These are phyloP conservation scores for Chelonus insularis DNA, from an alignment of 1,140 invertebrate genomes.

Conservation along the genomic window DNA sequence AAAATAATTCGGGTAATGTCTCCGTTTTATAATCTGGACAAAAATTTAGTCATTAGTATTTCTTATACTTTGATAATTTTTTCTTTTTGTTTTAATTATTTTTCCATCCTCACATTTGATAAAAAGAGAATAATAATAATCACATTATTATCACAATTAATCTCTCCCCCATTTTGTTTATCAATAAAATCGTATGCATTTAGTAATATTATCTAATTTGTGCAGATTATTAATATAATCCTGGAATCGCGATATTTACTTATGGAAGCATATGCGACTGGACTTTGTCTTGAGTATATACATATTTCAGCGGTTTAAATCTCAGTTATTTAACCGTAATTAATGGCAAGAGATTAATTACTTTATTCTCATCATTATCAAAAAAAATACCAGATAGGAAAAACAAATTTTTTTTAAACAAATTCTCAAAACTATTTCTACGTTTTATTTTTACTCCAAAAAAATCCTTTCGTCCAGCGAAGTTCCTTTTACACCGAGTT, in stretches of 20 bases:
- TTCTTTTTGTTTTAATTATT: no score
- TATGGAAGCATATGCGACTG: slow-evolving; percentile 23
- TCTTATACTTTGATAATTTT: no score
- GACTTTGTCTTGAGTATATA: not conserved
- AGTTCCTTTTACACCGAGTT: slow-evolving; percentile 21
- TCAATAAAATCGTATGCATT: no score
- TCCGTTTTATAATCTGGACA: not conserved
- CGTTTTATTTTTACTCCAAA: no score
- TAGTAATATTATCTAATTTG: slow-evolving; percentile 14
- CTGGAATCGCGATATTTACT: slow-evolving; percentile 9
- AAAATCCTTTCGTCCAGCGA: slow-evolving; percentile 27
- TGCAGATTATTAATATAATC: slow-evolving; percentile 14
- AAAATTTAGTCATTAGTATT: no score
- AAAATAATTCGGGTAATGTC: slow-evolving; percentile 6
- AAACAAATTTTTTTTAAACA: slow-evolving; percentile 19
- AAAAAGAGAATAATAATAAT: no score
- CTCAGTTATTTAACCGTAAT: not conserved
- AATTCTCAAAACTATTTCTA: no score
- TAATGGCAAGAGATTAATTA: not conserved
- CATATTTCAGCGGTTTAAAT: not conserved
- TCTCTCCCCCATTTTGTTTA: no score
- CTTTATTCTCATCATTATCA: not conserved
- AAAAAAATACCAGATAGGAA: slow-evolving; percentile 1
- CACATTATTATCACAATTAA: no score
- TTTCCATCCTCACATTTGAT: no score